A percentile compares a stretch with the other conserved stretches of the same genome.
Conservation (phyloP, 2,888 invertebrate species). For the Ephialtes manifestator region DNA sequence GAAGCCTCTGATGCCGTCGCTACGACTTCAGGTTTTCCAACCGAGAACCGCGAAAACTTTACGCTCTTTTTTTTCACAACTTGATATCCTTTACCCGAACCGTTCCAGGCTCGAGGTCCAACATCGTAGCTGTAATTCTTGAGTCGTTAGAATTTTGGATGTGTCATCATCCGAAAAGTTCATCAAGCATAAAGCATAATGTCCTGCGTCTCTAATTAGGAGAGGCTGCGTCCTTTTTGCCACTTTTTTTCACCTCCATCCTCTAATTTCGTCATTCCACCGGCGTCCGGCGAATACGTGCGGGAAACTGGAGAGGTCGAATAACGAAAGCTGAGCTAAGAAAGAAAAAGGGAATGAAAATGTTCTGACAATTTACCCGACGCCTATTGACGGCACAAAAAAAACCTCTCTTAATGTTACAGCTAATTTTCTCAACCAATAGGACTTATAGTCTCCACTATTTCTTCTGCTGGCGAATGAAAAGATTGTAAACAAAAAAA, state of each 20-base stretch:
- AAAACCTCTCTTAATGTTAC: not conserved
- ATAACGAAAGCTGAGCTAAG: not conserved
- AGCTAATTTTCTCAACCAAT: not conserved
- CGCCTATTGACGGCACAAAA: not conserved
- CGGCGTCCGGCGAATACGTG: not conserved
- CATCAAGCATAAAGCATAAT: not conserved
- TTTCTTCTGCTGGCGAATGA: not conserved
- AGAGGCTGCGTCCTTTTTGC: not conserved
- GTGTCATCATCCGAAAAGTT: constrained; percentile 23
- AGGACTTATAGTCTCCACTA: not conserved
- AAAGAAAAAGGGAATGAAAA: not conserved
- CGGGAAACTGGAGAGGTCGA: constrained; percentile 7
- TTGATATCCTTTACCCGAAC: not conserved
- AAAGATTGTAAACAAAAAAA: not conserved
- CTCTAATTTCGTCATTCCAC: not conserved
- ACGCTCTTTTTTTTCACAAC: not conserved
- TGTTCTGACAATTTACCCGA: not conserved
- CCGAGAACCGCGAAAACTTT: constrained; percentile 29
- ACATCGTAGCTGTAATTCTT: not conserved
- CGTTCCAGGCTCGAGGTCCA: not conserved
- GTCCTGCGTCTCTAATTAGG: constrained; percentile 26
- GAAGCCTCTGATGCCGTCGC: constrained; percentile 7
- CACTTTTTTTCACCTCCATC: not conserved
- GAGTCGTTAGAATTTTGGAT: constrained; percentile 30
- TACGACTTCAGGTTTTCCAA: constrained; percentile 12